These are phyloP conservation scores for Pipistrellus nathusii DNA, from an alignment of 2,797 vertebrate species.

Conservation along the genomic window DNA sequence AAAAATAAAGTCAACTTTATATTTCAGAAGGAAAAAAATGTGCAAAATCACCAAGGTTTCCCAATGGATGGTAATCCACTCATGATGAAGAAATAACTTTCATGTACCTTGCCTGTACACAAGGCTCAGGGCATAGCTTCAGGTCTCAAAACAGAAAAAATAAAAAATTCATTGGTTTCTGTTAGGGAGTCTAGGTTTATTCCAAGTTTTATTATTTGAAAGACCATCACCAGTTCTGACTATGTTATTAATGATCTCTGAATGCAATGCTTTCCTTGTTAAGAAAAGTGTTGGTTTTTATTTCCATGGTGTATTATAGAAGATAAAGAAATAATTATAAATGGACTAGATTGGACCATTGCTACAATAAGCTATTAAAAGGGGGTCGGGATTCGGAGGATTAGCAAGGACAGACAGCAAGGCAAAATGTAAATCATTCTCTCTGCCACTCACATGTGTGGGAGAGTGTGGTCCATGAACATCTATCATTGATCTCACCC, in stretches of 20 bases:
- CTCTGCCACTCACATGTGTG: too few species aligned
- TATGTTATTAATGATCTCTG: neutral
- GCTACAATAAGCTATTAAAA: neutral
- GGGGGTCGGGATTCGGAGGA: neutral
- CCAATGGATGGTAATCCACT: neutral
- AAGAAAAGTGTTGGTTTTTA: neutral
- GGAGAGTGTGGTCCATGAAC: neutral
- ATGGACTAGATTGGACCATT: neutral
- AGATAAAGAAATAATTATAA: neutral
- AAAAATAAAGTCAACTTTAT: neutral
- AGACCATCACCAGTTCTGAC: neutral
- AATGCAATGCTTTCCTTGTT: neutral
- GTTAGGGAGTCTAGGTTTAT: neutral
- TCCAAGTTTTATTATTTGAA: neutral
- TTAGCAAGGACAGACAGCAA: neutral
- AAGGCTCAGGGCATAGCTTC: neutral
- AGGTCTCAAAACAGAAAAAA: neutral
- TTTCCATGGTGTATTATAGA: neutral
- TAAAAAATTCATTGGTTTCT: neutral
- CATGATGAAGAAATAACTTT: neutral
- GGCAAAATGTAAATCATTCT: neutral
- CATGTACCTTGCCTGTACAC: fast-evolving
- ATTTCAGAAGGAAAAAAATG: neutral
- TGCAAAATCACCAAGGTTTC: neutral
- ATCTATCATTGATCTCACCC: neutral